Percentiles rank a stretch among this genome's conserved stretches.
These are phyloP conservation scores for Drosophila mauritiana DNA, from an alignment of 1,140 invertebrate species.

Conservation along the genomic window DNA sequence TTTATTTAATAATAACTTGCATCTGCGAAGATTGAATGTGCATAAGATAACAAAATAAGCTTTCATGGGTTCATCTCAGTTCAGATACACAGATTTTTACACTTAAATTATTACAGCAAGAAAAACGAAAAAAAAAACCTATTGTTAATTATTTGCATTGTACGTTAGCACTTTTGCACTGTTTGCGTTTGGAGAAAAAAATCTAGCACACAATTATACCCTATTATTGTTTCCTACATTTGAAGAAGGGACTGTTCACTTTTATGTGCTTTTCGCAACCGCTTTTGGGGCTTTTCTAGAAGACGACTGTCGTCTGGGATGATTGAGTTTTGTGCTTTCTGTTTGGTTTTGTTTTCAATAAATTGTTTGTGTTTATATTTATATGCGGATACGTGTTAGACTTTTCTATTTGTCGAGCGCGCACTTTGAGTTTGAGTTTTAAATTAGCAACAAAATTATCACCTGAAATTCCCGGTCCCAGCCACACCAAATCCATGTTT, in stretches of 20 bases:
- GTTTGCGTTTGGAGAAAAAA: neutral
- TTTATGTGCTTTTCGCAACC: constrained; percentile 13
- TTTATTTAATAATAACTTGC: constrained; percentile 11
- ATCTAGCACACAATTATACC: neutral
- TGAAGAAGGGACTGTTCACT: constrained; percentile 9
- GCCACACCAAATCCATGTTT: constrained; percentile 14
- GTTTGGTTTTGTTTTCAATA: constrained; percentile 53
- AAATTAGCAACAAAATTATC: constrained; percentile 67
- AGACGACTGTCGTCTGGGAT: constrained; percentile 25
- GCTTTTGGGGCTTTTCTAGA: constrained; percentile 21
- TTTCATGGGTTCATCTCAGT: constrained; percentile 6
- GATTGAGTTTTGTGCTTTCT: constrained; percentile 52
- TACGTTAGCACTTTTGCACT: constrained; percentile 48
- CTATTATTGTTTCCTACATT: neutral
- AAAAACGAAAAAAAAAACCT: constrained; percentile 14
- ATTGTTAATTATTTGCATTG: constrained; percentile 21
- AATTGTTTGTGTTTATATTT: constrained; percentile 59
- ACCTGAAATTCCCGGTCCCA: constrained; percentile 10
- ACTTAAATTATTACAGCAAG: constrained; percentile 15
- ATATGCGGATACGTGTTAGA: constrained; percentile 37
- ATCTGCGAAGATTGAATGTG: neutral
- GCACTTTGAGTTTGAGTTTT: constrained; percentile 68
- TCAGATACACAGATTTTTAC: constrained; percentile 17
- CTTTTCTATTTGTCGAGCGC: constrained; percentile 48
- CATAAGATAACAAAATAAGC: neutral